Percentiles rank a stretch among this genome's conserved stretches.
Evolutionary conservation across 2,888 invertebrate species (phyloP).

Genomic region (Euzetes globulus): DNA sequence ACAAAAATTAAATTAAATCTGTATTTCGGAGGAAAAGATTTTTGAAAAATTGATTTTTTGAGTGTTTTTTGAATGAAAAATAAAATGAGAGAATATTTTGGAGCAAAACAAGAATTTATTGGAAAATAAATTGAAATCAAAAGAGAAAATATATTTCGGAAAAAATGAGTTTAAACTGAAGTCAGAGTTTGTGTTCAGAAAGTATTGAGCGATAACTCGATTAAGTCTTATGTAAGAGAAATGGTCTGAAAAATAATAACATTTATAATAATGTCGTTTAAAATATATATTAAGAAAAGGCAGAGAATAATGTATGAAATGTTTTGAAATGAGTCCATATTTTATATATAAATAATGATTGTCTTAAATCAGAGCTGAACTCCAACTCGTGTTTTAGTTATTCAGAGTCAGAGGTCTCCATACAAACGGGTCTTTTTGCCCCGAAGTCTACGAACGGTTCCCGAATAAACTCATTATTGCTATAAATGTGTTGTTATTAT

Average conservation of each 20-base stretch:
- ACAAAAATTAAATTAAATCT: too few relatives aligned
- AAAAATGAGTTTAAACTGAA: constrained; percentile 4
- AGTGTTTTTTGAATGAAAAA: too few relatives aligned
- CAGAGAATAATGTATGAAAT: background rate
- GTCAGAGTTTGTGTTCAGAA: background rate
- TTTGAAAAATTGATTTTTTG: too few relatives aligned
- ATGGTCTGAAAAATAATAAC: constrained; percentile 7
- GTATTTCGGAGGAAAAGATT: too few relatives aligned
- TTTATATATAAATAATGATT: constrained; percentile 10
- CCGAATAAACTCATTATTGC: constrained; percentile 5
- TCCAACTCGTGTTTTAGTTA: background rate
- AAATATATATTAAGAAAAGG: background rate
- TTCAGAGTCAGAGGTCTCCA: background rate
- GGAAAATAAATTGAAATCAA: background rate
- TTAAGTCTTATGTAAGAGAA: constrained; percentile 12
- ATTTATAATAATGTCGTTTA: constrained; percentile 16
- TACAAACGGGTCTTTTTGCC: constrained; percentile 20
- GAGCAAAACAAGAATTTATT: background rate
- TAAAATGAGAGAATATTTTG: background rate
- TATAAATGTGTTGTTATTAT: background rate
- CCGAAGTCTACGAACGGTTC: constrained; percentile 11
- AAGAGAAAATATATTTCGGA: background rate
- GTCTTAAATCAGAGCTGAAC: constrained; percentile 3
- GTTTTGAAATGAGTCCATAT: constrained; percentile 2
- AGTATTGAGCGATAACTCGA: constrained; percentile 7